phyloP scores from a whole-genome alignment of 2,797 vertebrate species.

The Tolypeutes matacus region DNA sequence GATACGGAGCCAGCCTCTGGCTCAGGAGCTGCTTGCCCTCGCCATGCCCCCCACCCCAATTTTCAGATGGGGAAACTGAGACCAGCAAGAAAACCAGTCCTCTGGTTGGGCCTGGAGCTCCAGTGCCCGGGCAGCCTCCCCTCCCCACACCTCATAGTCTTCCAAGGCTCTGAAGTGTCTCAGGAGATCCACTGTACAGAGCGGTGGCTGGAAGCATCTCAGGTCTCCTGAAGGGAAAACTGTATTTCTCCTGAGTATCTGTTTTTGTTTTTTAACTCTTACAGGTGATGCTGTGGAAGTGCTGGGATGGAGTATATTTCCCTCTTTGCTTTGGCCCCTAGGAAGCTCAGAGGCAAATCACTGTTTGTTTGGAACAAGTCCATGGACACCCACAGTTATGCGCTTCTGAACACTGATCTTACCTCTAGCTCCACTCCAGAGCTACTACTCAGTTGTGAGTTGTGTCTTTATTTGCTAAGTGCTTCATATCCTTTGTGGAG shows the following conservation, averaged over 20 bases:
- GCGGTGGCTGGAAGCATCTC: rapidly evolving
- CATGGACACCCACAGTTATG: rapidly evolving
- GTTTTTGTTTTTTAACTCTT: not conserved
- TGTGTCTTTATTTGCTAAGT: not conserved
- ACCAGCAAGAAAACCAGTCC: not conserved
- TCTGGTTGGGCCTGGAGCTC: rapidly evolving
- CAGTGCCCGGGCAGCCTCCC: not conserved
- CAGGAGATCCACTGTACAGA: not conserved
- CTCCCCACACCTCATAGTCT: rapidly evolving
- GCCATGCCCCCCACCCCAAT: not conserved
- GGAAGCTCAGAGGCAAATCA: slow-evolving; percentile 40
- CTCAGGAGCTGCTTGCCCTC: rapidly evolving
- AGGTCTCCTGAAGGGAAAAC: rapidly evolving
- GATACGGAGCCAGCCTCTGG: not conserved
- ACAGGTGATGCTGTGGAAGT: rapidly evolving
- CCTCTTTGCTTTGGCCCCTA: slow-evolving; percentile 41
- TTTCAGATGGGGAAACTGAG: not conserved
- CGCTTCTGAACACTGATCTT: not conserved
- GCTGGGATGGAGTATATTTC: rapidly evolving
- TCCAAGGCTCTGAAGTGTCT: not conserved
- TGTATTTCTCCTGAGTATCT: rapidly evolving
- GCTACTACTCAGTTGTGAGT: rapidly evolving
- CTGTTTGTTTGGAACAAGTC: not conserved
- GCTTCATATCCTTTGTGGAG: not conserved
- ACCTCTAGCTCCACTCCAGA: not conserved